Evolutionary conservation across 1,140 invertebrate species (phyloP).

Genomic region (Aradophagus sp.): DNA sequence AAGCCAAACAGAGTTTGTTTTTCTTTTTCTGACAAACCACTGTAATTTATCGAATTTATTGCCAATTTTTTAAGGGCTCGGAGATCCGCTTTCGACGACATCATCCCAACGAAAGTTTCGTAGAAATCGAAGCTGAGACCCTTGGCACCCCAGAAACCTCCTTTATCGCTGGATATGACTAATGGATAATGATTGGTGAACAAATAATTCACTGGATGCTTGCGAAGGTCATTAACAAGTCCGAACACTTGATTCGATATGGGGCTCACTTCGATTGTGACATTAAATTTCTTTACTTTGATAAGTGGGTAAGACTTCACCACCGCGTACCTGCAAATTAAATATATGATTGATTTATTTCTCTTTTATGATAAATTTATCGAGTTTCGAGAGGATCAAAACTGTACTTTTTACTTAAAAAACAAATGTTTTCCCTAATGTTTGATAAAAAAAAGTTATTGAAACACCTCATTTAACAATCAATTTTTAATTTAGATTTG

Average conservation of each 20-base stretch:
- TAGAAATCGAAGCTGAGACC: slow-evolving; percentile 90
- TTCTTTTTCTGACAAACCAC: slow-evolving; percentile 63
- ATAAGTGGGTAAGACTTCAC: too few relatives aligned
- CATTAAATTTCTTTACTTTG: too few relatives aligned
- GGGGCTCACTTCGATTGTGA: slow-evolving; percentile 88
- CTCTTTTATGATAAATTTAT: too few relatives aligned
- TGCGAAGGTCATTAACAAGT: slow-evolving; percentile 84
- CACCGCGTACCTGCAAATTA: too few relatives aligned
- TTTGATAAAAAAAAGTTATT: too few relatives aligned
- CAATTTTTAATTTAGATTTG: too few relatives aligned
- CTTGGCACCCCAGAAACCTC: slow-evolving; percentile 83
- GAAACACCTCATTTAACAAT: too few relatives aligned
- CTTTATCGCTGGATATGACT: slow-evolving; percentile 85
- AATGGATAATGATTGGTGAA: slow-evolving; percentile 79
- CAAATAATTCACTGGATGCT: slow-evolving; percentile 84
- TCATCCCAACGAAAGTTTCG: slow-evolving; percentile 86
- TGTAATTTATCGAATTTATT: slow-evolving; percentile 84
- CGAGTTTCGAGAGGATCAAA: too few relatives aligned
- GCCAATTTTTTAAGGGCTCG: slow-evolving; percentile 85
- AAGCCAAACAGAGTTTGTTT: slow-evolving; percentile 38
- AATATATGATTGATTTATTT: too few relatives aligned
- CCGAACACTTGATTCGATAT: slow-evolving; percentile 87
- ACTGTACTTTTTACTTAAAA: too few relatives aligned
- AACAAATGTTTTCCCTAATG: too few relatives aligned
- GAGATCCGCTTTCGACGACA: slow-evolving; percentile 82